Evolutionary conservation across 2,113 vertebrate species (phyloP).

Genomic region (Odocoileus virginianus): DNA sequence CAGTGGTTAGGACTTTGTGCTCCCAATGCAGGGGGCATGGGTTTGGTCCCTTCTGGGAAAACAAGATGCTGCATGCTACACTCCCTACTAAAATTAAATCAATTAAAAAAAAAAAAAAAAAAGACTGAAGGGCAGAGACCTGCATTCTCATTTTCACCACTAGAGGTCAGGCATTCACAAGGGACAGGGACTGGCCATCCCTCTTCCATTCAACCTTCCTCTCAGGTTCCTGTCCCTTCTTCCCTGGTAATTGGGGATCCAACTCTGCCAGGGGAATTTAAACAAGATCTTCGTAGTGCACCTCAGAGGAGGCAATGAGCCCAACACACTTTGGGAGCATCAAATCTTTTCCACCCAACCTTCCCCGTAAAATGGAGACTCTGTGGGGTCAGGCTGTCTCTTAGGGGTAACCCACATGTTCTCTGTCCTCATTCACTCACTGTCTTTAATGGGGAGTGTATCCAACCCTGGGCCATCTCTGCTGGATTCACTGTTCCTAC

Average conservation of each 20-base stretch:
- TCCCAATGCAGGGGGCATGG: background rate
- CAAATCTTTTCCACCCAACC: background rate
- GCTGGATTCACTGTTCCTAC: background rate
- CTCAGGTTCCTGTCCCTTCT: background rate
- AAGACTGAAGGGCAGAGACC: background rate
- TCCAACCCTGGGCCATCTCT: background rate
- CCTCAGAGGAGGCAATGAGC: background rate
- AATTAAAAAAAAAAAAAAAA: background rate
- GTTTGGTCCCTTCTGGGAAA: background rate
- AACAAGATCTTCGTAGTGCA: background rate
- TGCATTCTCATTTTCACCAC: conserved; percentile 25
- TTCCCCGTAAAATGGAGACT: background rate
- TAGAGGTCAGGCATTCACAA: conserved; percentile 44
- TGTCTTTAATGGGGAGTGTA: background rate
- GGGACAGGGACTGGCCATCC: background rate
- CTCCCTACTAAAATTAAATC: background rate
- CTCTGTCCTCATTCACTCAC: background rate
- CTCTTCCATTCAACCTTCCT: background rate
- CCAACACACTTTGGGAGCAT: background rate
- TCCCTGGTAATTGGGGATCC: background rate
- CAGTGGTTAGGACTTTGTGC: background rate
- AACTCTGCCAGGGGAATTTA: background rate
- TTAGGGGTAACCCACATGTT: background rate
- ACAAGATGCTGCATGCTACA: background rate
- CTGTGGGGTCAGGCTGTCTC: background rate